Conservation (phyloP, 2,797 vertebrate genomes). For the Cheirogaleus major region DNA sequence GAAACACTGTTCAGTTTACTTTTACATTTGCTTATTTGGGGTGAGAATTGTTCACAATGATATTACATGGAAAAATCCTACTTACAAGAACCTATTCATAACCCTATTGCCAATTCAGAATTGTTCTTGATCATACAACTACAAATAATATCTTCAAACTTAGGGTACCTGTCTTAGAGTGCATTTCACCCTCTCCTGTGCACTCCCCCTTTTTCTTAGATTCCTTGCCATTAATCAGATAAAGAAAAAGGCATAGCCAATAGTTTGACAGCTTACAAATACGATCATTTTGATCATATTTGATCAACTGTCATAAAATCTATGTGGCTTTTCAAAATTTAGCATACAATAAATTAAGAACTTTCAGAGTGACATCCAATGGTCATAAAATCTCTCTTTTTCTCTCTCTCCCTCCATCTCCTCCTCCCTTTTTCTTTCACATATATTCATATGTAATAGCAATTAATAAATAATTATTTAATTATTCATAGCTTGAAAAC, state of each 20-base stretch:
- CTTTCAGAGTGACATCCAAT: not conserved
- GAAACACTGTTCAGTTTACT: not conserved
- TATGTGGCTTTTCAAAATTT: not conserved
- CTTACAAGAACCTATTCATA: not conserved
- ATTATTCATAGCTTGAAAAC: not conserved
- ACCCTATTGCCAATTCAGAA: not conserved
- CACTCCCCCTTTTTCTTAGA: not conserved
- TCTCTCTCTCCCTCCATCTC: not conserved
- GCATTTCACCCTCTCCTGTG: not conserved
- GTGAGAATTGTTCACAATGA: not conserved
- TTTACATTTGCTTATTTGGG: not conserved
- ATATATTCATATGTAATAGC: not conserved
- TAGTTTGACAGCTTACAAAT: not conserved
- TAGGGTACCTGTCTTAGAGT: not conserved
- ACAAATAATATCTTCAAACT: not conserved
- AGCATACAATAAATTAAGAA: not conserved
- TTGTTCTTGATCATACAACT: not conserved
- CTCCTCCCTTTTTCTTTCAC: not conserved
- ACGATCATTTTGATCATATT: not conserved
- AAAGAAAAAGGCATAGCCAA: not conserved
- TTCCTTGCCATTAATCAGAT: not conserved
- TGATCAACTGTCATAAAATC: not conserved
- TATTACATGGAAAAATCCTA: not conserved
- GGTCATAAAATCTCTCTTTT: not conserved
- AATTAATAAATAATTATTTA: not conserved